Conservation (phyloP, 1,140 invertebrate genomes). For the Mya arenaria region DNA sequence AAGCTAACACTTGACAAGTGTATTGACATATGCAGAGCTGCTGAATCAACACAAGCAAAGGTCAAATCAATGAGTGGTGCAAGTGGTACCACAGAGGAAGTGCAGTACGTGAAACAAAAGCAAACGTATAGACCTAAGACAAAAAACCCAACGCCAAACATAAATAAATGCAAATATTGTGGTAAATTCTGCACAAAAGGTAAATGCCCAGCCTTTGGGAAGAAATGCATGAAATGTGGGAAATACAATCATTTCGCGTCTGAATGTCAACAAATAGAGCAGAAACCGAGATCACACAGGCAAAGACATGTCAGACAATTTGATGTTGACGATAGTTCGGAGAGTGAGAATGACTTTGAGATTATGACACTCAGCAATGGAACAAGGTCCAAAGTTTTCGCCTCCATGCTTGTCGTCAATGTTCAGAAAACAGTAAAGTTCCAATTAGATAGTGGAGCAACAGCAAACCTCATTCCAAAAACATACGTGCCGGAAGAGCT, state of each 20-base stretch:
- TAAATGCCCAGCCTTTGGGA: neutral
- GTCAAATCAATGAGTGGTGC: neutral
- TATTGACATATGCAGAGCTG: slow-evolving; percentile 17
- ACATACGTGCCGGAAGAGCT: neutral
- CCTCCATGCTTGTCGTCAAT: neutral
- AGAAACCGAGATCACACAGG: neutral
- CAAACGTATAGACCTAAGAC: neutral
- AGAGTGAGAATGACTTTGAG: neutral
- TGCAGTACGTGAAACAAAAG: neutral
- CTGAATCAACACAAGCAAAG: neutral
- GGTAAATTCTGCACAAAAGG: neutral
- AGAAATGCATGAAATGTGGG: slow-evolving; percentile 21
- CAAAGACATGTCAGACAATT: neutral
- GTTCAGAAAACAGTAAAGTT: neutral
- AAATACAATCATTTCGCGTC: slow-evolving; percentile 9
- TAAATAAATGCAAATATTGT: slow-evolving; percentile 26
- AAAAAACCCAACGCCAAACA: neutral
- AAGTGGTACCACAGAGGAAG: neutral
- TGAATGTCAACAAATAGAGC: slow-evolving; percentile 1
- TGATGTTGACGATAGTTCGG: no score
- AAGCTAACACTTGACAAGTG: neutral
- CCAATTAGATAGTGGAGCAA: neutral
- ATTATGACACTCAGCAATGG: neutral
- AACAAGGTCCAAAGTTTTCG: neutral
- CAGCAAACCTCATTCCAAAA: neutral